phyloP scores from a whole-genome alignment of 23 tunicate species.

The Diplosoma virens region DNA sequence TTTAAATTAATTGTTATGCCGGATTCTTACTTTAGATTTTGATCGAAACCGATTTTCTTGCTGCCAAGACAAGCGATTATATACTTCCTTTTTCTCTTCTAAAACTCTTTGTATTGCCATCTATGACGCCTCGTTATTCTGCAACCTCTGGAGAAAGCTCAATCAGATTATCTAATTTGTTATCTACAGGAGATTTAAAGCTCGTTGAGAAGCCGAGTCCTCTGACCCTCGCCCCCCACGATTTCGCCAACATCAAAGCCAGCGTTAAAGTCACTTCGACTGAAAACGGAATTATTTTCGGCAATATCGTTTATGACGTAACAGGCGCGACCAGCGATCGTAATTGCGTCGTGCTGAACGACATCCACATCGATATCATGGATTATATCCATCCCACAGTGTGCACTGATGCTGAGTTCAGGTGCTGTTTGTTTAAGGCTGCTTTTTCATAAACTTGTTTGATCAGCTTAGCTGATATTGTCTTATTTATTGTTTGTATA shows the following conservation, averaged over 20 bases:
- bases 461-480: no score
- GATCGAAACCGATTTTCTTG: no score
- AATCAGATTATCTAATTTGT: no score
- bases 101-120: no score
- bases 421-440: conserved; percentile 43
- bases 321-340: conserved; percentile 90
- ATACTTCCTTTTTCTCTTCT: no score
- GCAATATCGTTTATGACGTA: conserved; percentile 96
- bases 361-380: conserved; percentile 98
- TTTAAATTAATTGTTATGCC: no score
- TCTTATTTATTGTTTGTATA: no score
- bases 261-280: conserved; percentile 97
- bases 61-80: no score
- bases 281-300: conserved; percentile 96
- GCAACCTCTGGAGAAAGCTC: no score
- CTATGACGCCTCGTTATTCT: no score
- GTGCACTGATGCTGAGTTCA: conserved; percentile 91
- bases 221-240: conserved; percentile 94
- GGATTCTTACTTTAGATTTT: no score
- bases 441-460: no score
- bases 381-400: conserved; percentile 93
- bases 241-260: conserved; percentile 97
- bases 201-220: conserved; percentile 97
- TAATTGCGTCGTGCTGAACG: conserved; percentile 96
- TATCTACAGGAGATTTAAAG: conserved; percentile 89